These are phyloP conservation scores for Xestia ashworthii DNA, from an alignment of 2,888 invertebrate species.

Conservation along the genomic window DNA sequence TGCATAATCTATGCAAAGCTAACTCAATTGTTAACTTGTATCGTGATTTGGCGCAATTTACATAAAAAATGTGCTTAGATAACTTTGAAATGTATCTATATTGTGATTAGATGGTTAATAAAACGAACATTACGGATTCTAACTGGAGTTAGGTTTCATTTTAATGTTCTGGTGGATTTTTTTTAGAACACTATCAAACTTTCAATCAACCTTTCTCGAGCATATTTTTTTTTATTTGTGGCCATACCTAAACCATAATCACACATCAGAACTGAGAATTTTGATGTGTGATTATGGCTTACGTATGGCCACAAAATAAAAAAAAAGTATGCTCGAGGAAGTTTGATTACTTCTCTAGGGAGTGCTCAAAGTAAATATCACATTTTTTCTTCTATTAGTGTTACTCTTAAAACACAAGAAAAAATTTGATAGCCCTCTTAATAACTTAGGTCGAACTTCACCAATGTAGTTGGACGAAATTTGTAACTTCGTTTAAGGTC, in stretches of 20 bases:
- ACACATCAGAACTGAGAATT: no score
- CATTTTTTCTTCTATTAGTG: no score
- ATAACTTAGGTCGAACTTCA: not conserved
- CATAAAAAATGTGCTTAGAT: conserved; percentile 52
- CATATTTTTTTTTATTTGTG: no score
- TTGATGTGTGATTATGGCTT: no score
- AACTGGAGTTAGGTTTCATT: not conserved
- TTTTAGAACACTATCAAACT: not conserved
- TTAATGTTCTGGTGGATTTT: not conserved
- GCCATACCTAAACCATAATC: no score
- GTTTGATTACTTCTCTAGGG: no score
- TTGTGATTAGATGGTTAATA: conserved; percentile 37
- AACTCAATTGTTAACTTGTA: conserved; percentile 52
- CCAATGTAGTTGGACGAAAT: not conserved
- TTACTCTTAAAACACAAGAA: no score
- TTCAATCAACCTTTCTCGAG: no score
- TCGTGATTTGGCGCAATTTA: conserved; percentile 58
- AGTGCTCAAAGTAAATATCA: no score
- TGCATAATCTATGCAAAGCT: conserved; percentile 51
- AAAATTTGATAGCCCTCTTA: no score
- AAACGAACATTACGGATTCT: conserved; percentile 11
- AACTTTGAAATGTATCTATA: conserved; percentile 35
- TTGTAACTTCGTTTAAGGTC: not conserved
- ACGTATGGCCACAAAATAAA: no score
- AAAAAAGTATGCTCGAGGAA: no score